Conservation (phyloP, 1,140 invertebrate genomes). For the Centruroides sculpturatus region DNA sequence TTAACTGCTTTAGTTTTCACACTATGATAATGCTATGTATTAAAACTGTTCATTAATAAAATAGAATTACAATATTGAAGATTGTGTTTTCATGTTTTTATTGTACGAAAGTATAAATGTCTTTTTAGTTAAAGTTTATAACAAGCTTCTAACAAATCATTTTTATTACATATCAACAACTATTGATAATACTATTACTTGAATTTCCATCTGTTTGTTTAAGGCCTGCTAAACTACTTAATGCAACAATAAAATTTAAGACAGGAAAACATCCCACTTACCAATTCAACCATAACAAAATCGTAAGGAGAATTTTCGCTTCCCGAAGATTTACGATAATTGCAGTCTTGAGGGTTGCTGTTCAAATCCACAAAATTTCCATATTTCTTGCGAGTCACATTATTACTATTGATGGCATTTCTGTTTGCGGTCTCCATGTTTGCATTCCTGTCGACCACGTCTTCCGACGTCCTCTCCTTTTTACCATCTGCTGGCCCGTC, state of each 20-base stretch:
- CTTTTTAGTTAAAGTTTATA: no score
- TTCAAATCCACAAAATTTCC: conserved; percentile 2
- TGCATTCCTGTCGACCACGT: conserved; percentile 3
- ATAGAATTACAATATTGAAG: no score
- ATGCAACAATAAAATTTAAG: neutral
- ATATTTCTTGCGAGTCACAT: neutral
- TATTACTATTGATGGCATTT: neutral
- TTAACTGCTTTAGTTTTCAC: no score
- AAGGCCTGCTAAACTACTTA: neutral
- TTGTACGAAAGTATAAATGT: no score
- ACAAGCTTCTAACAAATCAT: no score
- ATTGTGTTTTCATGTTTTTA: no score
- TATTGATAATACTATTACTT: no score
- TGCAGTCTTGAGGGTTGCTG: conserved; percentile 5
- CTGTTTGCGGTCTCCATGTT: neutral
- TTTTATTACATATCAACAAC: no score
- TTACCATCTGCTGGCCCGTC: neutral
- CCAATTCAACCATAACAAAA: conserved; percentile 60
- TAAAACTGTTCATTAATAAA: no score
- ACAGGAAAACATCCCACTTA: conserved; percentile 30
- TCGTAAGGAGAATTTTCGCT: conserved; percentile 42
- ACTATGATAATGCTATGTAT: no score
- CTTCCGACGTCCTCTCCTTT: neutral
- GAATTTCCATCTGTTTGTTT: no score
- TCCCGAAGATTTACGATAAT: neutral